Evolutionary conservation across 2,888 invertebrate species (phyloP).

Genomic region (Bibio marci): DNA sequence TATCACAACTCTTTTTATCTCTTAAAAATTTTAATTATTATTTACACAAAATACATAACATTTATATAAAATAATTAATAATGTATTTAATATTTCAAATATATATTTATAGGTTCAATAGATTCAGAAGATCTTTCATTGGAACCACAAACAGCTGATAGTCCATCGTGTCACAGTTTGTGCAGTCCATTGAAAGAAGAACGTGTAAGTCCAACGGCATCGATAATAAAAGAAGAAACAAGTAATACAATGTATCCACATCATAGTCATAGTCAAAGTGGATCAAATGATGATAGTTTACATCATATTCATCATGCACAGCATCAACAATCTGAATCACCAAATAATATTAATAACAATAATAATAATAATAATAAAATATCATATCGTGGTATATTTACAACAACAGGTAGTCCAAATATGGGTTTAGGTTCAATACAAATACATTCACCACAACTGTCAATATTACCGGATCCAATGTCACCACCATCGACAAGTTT

Average conservation of each 20-base stretch:
- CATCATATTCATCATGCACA: constrained; percentile 27
- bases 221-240: constrained; percentile 52
- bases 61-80: too few relatives aligned
- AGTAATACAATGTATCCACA: constrained; percentile 42
- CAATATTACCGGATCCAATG: constrained; percentile 29
- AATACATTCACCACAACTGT: constrained; percentile 26
- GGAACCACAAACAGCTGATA: constrained; percentile 34
- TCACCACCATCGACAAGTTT: constrained; percentile 39
- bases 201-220: constrained; percentile 42
- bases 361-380: constrained; percentile 32
- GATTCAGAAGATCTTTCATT: constrained; percentile 64
- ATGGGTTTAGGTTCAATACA: constrained; percentile 17
- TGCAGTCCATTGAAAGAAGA: constrained; percentile 47
- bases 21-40: too few relatives aligned
- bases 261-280: constrained; percentile 17
- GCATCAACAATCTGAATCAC: constrained; percentile 29
- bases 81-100: too few relatives aligned
- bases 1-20: too few relatives aligned
- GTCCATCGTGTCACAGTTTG: constrained; percentile 29
- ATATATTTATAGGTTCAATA: constrained; percentile 47
- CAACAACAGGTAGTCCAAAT: constrained; percentile 41
- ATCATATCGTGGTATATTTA: constrained; percentile 53
- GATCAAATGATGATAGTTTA: constrained; percentile 11
- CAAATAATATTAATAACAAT: constrained; percentile 25
- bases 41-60: too few relatives aligned